Conservation (phyloP, 2,888 invertebrate species). For the Bugulina stolonifera region DNA sequence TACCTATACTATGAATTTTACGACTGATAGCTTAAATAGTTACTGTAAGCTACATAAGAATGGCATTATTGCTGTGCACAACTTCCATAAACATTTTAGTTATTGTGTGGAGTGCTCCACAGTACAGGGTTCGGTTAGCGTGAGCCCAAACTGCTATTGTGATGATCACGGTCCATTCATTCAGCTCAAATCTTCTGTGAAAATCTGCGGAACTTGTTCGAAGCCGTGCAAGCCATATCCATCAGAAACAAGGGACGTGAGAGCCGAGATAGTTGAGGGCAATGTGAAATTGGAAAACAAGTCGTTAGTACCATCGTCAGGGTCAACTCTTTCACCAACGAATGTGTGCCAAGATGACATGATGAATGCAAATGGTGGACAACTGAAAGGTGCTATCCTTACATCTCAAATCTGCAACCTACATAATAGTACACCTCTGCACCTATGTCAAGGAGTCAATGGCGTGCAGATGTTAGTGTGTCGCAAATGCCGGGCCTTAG, state of each 20-base stretch:
- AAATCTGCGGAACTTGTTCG: neutral
- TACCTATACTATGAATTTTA: neutral
- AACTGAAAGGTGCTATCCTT: neutral
- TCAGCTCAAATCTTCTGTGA: neutral
- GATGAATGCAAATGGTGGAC: too few relatives aligned
- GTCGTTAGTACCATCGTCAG: neutral
- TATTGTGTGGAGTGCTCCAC: conserved; percentile 10
- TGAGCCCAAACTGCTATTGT: neutral
- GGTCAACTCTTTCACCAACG: neutral
- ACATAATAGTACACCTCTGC: neutral
- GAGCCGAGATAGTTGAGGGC: neutral
- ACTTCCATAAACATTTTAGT: neutral
- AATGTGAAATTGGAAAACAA: neutral
- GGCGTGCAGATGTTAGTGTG: neutral
- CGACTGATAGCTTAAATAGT: neutral
- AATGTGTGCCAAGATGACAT: too few relatives aligned
- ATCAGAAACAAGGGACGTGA: neutral
- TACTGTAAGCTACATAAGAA: neutral
- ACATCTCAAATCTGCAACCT: neutral
- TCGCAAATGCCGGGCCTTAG: neutral
- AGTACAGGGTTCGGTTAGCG: too few relatives aligned
- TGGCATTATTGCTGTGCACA: neutral
- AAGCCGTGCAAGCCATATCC: neutral
- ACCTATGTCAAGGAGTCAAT: neutral
- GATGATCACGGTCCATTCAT: neutral